phyloP scores from a whole-genome alignment of 2,113 vertebrate species.

The Bagarius yarrelli region DNA sequence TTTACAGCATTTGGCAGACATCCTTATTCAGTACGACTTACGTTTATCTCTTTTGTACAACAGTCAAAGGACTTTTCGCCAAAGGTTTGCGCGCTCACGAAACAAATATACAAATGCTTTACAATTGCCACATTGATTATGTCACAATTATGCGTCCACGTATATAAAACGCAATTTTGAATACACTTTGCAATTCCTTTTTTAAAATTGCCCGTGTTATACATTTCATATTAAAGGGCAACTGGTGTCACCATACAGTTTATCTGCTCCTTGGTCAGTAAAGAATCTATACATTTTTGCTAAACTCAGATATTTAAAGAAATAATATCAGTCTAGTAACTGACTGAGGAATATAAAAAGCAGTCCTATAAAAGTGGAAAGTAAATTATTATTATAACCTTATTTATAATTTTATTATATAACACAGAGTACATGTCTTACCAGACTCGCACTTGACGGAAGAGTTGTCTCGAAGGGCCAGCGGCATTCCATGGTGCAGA shows the following conservation, averaged over 20 bases:
- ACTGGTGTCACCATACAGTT: neutral
- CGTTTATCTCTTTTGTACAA: too few species aligned
- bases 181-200: too few species aligned
- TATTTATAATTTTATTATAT: constrained; percentile 4
- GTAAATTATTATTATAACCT: neutral
- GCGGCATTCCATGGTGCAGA: constrained; percentile 89
- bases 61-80: too few species aligned
- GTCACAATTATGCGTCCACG: too few species aligned
- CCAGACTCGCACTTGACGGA: constrained; percentile 87
- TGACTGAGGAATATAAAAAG: neutral
- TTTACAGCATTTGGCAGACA: too few species aligned
- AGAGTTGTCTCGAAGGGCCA: constrained; percentile 79
- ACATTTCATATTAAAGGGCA: neutral
- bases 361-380: neutral
- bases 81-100: too few species aligned
- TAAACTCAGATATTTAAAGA: neutral
- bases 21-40: too few species aligned
- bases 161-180: too few species aligned
- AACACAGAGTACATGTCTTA: constrained; percentile 53
- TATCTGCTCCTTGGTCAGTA: neutral
- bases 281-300: neutral
- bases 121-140: too few species aligned
- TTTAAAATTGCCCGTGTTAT: too few species aligned
- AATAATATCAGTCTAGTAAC: neutral
- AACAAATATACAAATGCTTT: too few species aligned